Evolutionary conservation across 2,113 vertebrate genomes (phyloP).

Genomic region (Typhlomys cinereus): DNA sequence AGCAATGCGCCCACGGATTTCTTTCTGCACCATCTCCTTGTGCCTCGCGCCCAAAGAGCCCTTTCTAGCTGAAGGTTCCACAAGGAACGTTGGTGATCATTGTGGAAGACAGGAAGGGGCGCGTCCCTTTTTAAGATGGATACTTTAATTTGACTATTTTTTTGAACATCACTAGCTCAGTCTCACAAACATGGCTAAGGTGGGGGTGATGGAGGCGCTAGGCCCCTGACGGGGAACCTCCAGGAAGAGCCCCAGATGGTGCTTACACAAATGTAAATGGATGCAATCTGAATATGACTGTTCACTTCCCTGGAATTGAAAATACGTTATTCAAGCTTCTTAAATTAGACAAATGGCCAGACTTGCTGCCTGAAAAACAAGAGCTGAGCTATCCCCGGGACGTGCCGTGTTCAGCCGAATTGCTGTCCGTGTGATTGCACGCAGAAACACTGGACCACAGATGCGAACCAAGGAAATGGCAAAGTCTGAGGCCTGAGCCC

Average conservation of each 20-base stretch:
- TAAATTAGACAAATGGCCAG: neutral
- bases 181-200: slow-evolving; percentile 33
- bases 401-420: neutral
- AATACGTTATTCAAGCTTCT: slow-evolving; percentile 7
- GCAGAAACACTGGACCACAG: neutral
- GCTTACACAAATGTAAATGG: neutral
- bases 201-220: neutral
- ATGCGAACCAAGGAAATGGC: neutral
- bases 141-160: neutral
- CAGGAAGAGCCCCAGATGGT: neutral
- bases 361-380: slow-evolving; percentile 14
- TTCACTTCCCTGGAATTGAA: neutral
- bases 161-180: neutral
- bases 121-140: slow-evolving; percentile 1
- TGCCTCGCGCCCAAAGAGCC: neutral
- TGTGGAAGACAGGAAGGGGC: neutral
- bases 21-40: neutral
- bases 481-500: neutral
- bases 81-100: neutral
- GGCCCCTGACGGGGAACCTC: neutral
- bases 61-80: neutral
- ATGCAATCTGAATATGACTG: neutral
- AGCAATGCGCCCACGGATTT: neutral
- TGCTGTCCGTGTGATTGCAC: neutral
- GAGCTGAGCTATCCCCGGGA: neutral